Evolutionary conservation across 2,113 vertebrate genomes (phyloP).

Genomic region (Genyomyrus donnyi): DNA sequence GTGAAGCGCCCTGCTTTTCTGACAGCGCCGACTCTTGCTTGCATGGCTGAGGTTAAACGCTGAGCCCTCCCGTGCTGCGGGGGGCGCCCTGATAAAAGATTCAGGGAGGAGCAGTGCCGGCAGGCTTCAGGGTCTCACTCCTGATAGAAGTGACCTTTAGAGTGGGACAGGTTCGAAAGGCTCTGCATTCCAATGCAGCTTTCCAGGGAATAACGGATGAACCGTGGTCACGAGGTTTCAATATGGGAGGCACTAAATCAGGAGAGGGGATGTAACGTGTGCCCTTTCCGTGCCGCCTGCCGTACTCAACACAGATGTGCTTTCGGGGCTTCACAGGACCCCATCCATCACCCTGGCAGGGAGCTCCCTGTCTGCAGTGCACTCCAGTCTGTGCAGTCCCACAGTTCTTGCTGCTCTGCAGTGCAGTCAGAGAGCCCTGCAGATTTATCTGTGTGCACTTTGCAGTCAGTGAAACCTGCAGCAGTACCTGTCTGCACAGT

Average conservation of each 20-base stretch:
- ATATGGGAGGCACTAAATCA: conserved; percentile 20
- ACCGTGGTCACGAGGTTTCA: conserved; percentile 5
- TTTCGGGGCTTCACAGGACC: conserved; percentile 13
- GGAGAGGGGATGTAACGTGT: background rate
- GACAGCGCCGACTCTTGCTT: background rate
- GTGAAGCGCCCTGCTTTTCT: background rate
- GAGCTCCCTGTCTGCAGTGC: conserved; percentile 1
- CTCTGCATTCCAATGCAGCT: background rate
- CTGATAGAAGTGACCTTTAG: background rate
- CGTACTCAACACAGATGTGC: conserved; percentile 18
- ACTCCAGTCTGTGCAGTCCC: background rate
- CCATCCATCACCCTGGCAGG: conserved; percentile 23
- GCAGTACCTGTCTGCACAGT: background rate
- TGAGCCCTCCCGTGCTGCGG: background rate
- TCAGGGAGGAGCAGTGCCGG: background rate
- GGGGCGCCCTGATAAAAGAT: background rate
- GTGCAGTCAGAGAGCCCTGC: background rate
- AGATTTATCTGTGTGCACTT: background rate
- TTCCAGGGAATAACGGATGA: conserved; percentile 16
- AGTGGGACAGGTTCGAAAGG: conserved; percentile 1
- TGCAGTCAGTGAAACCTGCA: background rate
- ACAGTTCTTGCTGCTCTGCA: background rate
- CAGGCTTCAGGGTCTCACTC: background rate
- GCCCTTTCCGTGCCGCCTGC: background rate
- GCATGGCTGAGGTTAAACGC: background rate